These are phyloP conservation scores for Solenodon paradoxus DNA, from an alignment of 2,113 vertebrate species.

Conservation along the genomic window DNA sequence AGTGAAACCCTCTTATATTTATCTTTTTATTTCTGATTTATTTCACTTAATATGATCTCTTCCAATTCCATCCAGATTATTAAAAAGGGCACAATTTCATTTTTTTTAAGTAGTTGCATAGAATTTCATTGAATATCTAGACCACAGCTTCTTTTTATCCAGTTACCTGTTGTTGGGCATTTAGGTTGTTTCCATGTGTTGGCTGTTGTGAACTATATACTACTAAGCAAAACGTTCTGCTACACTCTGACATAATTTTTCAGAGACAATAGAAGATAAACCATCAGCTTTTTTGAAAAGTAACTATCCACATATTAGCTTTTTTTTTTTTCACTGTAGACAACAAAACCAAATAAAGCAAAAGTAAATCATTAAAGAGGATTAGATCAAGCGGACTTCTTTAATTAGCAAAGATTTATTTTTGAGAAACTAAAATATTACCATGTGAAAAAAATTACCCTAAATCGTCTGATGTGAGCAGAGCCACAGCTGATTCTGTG, in stretches of 20 bases:
- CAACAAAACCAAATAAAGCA: no score
- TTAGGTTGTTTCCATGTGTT: no score
- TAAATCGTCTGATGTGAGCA: neutral
- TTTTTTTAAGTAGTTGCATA: no score
- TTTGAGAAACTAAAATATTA: neutral
- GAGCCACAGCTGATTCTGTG: neutral
- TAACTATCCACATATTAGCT: neutral
- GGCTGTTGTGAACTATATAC: no score
- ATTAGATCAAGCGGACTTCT: neutral
- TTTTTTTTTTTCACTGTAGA: neutral
- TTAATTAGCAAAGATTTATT: neutral
- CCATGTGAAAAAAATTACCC: neutral
- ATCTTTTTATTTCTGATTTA: no score
- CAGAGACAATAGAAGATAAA: neutral
- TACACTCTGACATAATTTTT: neutral
- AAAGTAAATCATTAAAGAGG: neutral
- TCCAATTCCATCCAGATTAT: no score
- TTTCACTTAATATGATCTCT: no score
- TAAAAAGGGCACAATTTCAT: no score
- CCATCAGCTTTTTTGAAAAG: neutral
- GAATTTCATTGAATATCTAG: no score
- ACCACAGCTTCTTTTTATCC: no score
- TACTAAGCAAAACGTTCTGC: slow-evolving; percentile 21
- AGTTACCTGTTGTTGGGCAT: no score
- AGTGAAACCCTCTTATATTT: no score